A percentile compares a stretch with the other conserved stretches of the same genome.
phyloP scores from a whole-genome alignment of 23 tunicate species.

The Halocynthia roretzi region DNA sequence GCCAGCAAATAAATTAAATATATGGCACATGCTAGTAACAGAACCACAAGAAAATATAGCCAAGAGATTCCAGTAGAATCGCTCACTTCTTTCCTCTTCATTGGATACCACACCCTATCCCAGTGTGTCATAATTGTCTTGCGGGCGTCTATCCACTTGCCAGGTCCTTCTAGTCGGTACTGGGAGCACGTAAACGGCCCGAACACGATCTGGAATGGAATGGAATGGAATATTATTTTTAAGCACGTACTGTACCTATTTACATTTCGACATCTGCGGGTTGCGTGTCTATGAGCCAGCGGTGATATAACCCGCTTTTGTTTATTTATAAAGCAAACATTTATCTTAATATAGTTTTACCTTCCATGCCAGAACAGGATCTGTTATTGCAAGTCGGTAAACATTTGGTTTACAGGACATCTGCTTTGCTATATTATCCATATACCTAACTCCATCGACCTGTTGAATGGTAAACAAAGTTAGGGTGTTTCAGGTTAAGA shows the following conservation, averaged over 20 bases:
- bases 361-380: not conserved
- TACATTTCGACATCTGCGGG: too few relatives aligned
- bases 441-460: not conserved
- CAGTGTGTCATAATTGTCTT: not conserved
- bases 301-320: too few relatives aligned
- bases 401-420: not conserved
- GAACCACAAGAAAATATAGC: too few relatives aligned
- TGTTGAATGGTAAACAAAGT: not conserved
- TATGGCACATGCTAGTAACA: too few relatives aligned
- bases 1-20: too few relatives aligned
- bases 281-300: too few relatives aligned
- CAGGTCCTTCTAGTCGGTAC: constrained; percentile 12
- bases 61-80: too few relatives aligned
- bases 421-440: not conserved
- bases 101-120: not conserved
- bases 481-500: too few relatives aligned
- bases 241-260: too few relatives aligned
- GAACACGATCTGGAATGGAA: too few relatives aligned
- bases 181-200: not conserved
- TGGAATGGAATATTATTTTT: too few relatives aligned
- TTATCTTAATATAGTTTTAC: not conserved
- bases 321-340: too few relatives aligned
- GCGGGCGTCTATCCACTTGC: not conserved
- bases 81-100: not conserved
- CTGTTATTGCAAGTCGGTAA: not conserved